phyloP scores from a whole-genome alignment of 2,113 vertebrate species.

The Dromas ardeola region DNA sequence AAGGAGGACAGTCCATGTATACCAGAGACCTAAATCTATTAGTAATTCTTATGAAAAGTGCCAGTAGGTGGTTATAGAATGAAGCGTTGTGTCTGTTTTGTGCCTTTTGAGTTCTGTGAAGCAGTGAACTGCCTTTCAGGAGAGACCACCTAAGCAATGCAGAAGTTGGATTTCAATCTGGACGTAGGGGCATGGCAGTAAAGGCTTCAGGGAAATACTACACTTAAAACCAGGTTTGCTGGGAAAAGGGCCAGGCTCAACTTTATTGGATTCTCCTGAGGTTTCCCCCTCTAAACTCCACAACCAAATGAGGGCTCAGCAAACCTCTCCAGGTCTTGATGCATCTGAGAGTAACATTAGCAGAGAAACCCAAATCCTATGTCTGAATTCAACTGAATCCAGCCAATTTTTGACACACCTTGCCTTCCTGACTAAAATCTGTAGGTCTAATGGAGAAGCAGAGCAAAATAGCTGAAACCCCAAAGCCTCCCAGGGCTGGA shows the following conservation, averaged over 20 bases:
- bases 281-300: neutral
- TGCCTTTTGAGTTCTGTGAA: neutral
- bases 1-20: neutral
- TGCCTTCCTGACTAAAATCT: neutral
- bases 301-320: neutral
- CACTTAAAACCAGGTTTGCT: neutral
- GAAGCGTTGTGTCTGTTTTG: rapidly evolving
- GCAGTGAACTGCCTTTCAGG: neutral
- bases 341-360: neutral
- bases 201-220: neutral
- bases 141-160: neutral
- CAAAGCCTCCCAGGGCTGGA: neutral
- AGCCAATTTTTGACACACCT: neutral
- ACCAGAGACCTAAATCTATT: neutral
- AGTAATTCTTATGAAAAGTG: neutral
- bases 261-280: neutral
- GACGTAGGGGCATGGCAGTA: rapidly evolving
- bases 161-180: neutral
- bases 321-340: neutral
- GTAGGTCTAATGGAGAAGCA: neutral
- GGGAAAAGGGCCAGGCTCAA: neutral
- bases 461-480: neutral
- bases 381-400: neutral
- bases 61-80: rapidly evolving
- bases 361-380: neutral